Percentiles rank a stretch among this genome's conserved stretches.
These are phyloP conservation scores for Neotragus pygmaeus DNA, from an alignment of 2,113 vertebrate genomes.

Conservation along the genomic window DNA sequence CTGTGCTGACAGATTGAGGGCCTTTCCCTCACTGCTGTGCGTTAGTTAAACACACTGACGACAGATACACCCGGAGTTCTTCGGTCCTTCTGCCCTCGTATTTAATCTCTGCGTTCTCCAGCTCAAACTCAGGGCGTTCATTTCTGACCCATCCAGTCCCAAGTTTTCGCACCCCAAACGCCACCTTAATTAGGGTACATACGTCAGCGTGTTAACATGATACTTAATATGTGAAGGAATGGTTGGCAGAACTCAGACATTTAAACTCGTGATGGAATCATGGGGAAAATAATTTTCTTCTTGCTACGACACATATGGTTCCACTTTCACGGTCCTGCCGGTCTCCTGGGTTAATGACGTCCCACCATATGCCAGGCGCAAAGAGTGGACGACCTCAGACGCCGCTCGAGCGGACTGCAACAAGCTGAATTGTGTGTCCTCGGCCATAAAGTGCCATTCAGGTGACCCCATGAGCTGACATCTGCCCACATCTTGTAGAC, in stretches of 20 bases:
- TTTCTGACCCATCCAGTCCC: neutral
- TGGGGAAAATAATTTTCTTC: constrained; percentile 55
- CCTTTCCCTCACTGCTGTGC: constrained; percentile 19
- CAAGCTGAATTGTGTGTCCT: constrained; percentile 63
- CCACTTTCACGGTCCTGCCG: constrained; percentile 77
- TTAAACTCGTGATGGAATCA: neutral
- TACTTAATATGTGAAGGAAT: neutral
- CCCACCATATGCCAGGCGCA: constrained; percentile 80
- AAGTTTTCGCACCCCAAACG: neutral
- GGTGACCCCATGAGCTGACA: constrained; percentile 67
- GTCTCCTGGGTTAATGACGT: constrained; percentile 78
- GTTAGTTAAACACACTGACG: constrained; percentile 47
- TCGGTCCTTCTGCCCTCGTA: constrained; percentile 9
- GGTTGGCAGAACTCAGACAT: neutral
- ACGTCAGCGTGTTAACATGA: neutral
- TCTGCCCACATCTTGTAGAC: constrained; percentile 72
- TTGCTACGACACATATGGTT: constrained; percentile 78
- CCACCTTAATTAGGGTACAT: neutral
- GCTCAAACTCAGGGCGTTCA: neutral
- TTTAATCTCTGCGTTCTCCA: neutral
- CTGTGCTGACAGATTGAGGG: constrained; percentile 63
- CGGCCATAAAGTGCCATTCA: constrained; percentile 68
- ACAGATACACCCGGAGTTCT: constrained; percentile 30
- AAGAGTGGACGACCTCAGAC: constrained; percentile 76
- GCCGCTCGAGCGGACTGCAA: constrained; percentile 67